Base-by-base conservation (phyloP, 2,888 invertebrate genomes). In the Agrypnus murinus region DNA sequence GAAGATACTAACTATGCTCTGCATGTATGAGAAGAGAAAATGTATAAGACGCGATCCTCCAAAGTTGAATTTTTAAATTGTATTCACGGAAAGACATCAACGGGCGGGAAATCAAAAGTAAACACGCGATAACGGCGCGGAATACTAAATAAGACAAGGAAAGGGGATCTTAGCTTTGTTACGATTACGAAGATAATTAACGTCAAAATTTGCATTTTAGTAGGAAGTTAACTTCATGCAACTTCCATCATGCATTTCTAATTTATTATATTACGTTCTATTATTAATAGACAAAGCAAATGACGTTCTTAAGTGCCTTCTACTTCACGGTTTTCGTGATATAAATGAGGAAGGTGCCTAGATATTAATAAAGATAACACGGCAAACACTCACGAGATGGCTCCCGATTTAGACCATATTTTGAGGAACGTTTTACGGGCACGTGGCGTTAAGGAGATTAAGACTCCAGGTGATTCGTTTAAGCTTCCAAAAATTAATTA, bases 131-230 rank as follows among this genome's bases (percentile, higher is more conserved):
- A 76, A 78, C 78, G 73, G 75, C 71, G 74, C 73, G 70, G 82
- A 80, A 82, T 82, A 82, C 81, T 81, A 82, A 25, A 82, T 81
- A 77, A 80, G 81, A 76, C 77, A 78, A 77, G 71, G 53, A 71
- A 58, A 25, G 66, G 71, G 66, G 62, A n/a, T 53, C 71, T 71
- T 43, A 67, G 71, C 66, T 71, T 71, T 71, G 71, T 71, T 71
- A 71, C 71, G 65, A 71, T 71, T 71, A 71, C 66, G 58, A 67
- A 71, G 72, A 75, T 80, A 81, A 81, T 81, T 81, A 82, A 80
- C 82, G 77, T 72, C 75, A 75, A 78, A 78, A 81, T 82, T 81
- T 81, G 80, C 81, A 81, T 82, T 80, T 80, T 79, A 78, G 75
- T 79, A 75, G 76, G 78, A 78, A 74, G 76, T 78, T 75, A 81